Percentiles rank a stretch among this genome's conserved stretches.
Conservation (phyloP, 1,140 invertebrate genomes). For the Drosophila equinoxialis region DNA sequence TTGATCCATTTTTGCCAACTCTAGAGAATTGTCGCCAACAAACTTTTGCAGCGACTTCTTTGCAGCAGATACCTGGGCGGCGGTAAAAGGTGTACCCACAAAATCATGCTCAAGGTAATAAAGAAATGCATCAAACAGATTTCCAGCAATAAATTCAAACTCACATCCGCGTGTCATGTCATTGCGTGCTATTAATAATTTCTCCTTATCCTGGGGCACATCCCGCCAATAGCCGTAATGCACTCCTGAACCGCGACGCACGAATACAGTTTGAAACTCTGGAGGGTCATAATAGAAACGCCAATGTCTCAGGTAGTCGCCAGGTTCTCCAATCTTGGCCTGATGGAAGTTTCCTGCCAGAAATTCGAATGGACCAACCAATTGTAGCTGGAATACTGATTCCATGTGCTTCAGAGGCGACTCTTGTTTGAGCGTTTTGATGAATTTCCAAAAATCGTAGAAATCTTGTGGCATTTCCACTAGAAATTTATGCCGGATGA, state of each 20-base stretch:
- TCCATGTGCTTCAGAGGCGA: slow-evolving; percentile 87
- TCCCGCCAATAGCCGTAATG: slow-evolving; percentile 97
- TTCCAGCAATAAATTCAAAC: slow-evolving; percentile 89
- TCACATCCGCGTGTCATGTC: slow-evolving; percentile 87
- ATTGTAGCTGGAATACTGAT: slow-evolving; percentile 86
- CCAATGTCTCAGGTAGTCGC: slow-evolving; percentile 91
- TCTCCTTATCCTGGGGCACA: slow-evolving; percentile 87
- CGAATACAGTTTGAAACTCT: slow-evolving; percentile 93
- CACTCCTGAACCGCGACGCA: slow-evolving; percentile 86
- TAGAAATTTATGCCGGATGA: slow-evolving; percentile 90
- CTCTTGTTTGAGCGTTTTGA: slow-evolving; percentile 86
- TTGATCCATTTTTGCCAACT: slow-evolving; percentile 50
- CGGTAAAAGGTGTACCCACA: slow-evolving; percentile 88
- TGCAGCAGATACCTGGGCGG: slow-evolving; percentile 85
- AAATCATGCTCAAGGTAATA: slow-evolving; percentile 86
- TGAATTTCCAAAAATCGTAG: slow-evolving; percentile 92
- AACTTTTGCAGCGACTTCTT: slow-evolving; percentile 87
- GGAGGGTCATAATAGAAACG: slow-evolving; percentile 97
- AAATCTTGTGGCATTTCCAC: slow-evolving; percentile 95
- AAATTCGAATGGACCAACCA: slow-evolving; percentile 95
- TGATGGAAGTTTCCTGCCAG: slow-evolving; percentile 87
- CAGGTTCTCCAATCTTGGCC: slow-evolving; percentile 84
- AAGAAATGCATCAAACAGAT: slow-evolving; percentile 92
- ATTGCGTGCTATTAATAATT: slow-evolving; percentile 91
- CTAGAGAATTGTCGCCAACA: slow-evolving; percentile 86